Conservation (phyloP, 2,113 vertebrate genomes). For the Labeo catla region DNA sequence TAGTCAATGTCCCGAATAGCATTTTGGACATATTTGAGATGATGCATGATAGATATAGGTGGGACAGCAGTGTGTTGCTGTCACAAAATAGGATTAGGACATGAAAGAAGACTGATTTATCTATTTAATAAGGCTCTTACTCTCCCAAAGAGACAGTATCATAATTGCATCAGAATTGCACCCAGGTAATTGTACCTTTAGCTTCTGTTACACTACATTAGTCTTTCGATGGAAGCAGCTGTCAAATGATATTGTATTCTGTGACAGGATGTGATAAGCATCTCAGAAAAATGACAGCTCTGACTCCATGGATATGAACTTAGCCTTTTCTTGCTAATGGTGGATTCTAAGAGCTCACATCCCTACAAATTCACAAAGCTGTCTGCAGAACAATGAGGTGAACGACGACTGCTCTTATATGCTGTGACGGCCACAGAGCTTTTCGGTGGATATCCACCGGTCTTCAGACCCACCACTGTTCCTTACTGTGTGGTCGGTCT, state of each 20-base stretch:
- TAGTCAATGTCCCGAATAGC: neutral
- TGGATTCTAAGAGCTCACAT: constrained; percentile 14
- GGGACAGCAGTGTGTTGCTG: neutral
- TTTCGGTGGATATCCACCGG: neutral
- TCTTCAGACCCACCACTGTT: neutral
- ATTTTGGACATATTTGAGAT: constrained; percentile 1
- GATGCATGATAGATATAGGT: neutral
- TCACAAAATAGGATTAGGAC: neutral
- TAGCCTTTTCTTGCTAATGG: neutral
- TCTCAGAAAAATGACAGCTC: constrained; percentile 31
- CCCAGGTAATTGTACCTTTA: constrained; percentile 61
- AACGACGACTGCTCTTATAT: constrained; percentile 47
- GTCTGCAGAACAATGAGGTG: constrained; percentile 46
- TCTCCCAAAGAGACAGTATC: constrained; percentile 45
- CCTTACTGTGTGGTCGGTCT: constrained; percentile 32
- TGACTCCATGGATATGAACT: neutral
- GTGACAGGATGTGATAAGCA: constrained; percentile 28
- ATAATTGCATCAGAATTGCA: constrained; percentile 56
- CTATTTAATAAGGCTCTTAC: neutral
- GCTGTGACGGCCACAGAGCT: constrained; percentile 7
- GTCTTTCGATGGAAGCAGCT: constrained; percentile 42
- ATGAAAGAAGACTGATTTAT: neutral
- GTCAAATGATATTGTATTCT: constrained; percentile 15
- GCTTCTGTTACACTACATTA: constrained; percentile 51
- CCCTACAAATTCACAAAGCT: constrained; percentile 31